phyloP scores from a whole-genome alignment of 2,888 invertebrate genomes.

The Eupithecia abbreviata region DNA sequence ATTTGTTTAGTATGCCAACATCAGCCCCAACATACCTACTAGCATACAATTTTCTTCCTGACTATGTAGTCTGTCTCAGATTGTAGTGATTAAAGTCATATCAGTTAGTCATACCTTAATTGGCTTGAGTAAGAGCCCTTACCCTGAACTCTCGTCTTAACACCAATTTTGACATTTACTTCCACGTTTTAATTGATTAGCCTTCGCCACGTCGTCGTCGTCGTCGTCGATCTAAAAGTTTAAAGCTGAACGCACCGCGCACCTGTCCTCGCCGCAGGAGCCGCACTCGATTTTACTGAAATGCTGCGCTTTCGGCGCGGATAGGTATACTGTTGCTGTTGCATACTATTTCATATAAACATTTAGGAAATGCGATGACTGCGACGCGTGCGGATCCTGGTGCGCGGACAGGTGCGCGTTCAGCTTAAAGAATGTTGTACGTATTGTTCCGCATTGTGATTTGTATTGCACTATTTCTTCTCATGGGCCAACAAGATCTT shows the following conservation, averaged over 20 bases:
- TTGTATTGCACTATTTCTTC: background rate
- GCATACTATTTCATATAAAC: too few relatives aligned
- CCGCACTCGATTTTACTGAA: too few relatives aligned
- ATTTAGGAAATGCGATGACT: too few relatives aligned
- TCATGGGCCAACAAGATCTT: background rate
- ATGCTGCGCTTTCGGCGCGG: too few relatives aligned
- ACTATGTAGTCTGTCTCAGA: background rate
- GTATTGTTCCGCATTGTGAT: background rate
- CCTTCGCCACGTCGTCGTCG: background rate
- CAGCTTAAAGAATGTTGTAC: background rate
- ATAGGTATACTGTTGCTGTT: too few relatives aligned
- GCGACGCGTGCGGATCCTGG: too few relatives aligned
- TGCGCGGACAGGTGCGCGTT: too few relatives aligned
- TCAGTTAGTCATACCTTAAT: slow-evolving; percentile 3
- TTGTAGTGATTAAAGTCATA: background rate
- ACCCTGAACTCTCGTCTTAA: slow-evolving; percentile 9
- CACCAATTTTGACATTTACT: slow-evolving; percentile 5
- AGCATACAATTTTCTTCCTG: background rate
- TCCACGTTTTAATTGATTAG: slow-evolving; percentile 11
- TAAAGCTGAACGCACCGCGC: background rate
- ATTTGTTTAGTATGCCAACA: background rate
- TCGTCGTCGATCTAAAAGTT: background rate
- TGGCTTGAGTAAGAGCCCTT: slow-evolving; percentile 8
- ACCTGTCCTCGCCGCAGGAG: too few relatives aligned
- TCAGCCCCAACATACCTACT: background rate